Percentiles rank a stretch among this genome's conserved stretches.
Evolutionary conservation across 2,113 vertebrate species (phyloP).

Genomic region (Neogale vison): DNA sequence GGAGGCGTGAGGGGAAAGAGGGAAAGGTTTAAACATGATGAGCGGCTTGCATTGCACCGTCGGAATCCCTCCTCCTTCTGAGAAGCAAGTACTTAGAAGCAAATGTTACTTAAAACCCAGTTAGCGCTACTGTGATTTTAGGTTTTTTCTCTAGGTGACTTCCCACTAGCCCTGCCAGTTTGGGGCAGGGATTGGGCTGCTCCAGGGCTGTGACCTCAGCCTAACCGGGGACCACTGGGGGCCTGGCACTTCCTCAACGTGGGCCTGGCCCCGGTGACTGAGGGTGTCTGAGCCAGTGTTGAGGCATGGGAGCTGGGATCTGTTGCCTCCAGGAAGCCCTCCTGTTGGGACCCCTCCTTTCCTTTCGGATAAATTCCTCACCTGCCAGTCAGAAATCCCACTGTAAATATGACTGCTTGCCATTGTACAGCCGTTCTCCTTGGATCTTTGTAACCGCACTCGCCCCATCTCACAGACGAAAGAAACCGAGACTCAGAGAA

Average conservation of each 20-base stretch:
- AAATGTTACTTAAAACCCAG: slow-evolving; percentile 9
- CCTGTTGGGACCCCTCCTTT: background rate
- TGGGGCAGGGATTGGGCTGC: background rate
- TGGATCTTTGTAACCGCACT: background rate
- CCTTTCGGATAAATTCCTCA: background rate
- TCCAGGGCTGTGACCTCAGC: background rate
- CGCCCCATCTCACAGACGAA: background rate
- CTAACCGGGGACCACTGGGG: background rate
- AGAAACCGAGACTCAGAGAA: background rate
- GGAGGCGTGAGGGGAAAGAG: rapidly evolving
- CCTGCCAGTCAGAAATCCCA: background rate
- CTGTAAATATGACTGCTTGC: background rate
- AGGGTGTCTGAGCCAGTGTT: background rate
- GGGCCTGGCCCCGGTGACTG: too few relatives aligned
- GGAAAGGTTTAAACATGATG: background rate
- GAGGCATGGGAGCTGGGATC: background rate
- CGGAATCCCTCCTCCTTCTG: background rate
- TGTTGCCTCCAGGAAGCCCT: background rate
- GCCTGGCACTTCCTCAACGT: background rate
- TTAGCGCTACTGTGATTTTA: background rate
- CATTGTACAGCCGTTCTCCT: background rate
- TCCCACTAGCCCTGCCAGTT: background rate
- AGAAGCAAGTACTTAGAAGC: background rate
- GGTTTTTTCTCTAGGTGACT: background rate
- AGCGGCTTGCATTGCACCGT: background rate